Base-by-base conservation (phyloP, 2,888 invertebrate genomes). In the Eupithecia dodoneata region DNA sequence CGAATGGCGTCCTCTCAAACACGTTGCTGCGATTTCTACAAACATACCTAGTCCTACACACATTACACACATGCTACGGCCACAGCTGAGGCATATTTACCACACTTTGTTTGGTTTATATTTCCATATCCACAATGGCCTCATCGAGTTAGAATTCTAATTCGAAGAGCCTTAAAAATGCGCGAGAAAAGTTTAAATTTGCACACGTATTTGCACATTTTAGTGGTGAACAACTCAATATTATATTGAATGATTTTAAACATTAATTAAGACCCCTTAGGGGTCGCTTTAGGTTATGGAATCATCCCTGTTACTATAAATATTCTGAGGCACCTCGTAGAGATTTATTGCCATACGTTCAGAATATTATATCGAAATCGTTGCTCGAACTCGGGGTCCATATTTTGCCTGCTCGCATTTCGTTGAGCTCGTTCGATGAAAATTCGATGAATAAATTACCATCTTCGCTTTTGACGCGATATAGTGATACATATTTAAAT, bases 391-490 rank as follows among this genome's bases (percentile, higher is more conserved):
- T 63, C 30, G 9, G 59, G 30, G n/a, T 10, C n/a, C n/a, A 44
- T 77, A 72, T 75, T 75, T 72, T 72, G 59, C 71, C 63, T 67
- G 42, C 67, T 71, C 55, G 67, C 44, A 66, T 71, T 71, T 71
- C 52, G 41, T 45, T 42, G 70, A 77, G 69, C 74, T 9, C 15
- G 69, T 72, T 75, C 15, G 70, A 77, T 55, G 72, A 73, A 73
- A 77, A 73, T 73, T 75, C 72, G 42, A 77, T 75, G 75, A 75
- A 77, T 77, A 77, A 74, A 75, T 75, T 77, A 75, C 30, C 12
- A 70, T 72, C 30, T 15, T 63, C 71, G 67, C 69, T 59, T 73
- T 76, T 73, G 52, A 73, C 65, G 30, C 42, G 52, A 66, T 18
- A 66, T 7, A 10, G 71, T 65, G 13, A n/a, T 45, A 63, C n/a